Conservation (phyloP, 2,888 invertebrate species). For the Hoplodrina blanda region DNA sequence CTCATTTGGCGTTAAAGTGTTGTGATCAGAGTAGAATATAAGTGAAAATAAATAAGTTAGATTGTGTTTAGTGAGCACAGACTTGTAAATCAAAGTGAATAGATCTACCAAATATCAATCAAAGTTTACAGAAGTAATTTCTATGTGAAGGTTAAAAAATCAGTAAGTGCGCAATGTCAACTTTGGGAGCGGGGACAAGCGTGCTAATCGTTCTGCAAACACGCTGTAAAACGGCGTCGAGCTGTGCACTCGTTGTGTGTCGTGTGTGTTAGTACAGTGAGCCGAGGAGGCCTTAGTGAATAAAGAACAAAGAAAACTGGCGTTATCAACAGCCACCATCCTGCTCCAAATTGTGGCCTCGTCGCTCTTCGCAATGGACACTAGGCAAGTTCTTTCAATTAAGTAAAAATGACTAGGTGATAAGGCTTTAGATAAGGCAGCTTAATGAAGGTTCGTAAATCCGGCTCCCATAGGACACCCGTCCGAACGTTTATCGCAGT, state of each 20-base stretch:
- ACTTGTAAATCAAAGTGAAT: constrained; percentile 71
- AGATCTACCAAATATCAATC: constrained; percentile 72
- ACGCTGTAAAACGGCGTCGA: constrained; percentile 80
- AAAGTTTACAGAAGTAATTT: constrained; percentile 81
- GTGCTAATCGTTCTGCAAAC: constrained; percentile 88
- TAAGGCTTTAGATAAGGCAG: constrained; percentile 31
- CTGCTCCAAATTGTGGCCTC: constrained; percentile 65
- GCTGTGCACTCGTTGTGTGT: constrained; percentile 79
- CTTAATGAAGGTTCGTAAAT: constrained; percentile 25
- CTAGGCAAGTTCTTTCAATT: constrained; percentile 71
- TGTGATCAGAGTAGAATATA: constrained; percentile 48
- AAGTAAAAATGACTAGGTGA: constrained; percentile 22
- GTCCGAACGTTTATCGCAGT: constrained; percentile 9
- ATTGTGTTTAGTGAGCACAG: constrained; percentile 65
- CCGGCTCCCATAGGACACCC: constrained; percentile 1
- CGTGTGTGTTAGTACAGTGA: constrained; percentile 82
- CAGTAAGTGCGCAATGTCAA: constrained; percentile 88
- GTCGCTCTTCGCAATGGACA: constrained; percentile 79
- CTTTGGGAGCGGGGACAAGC: constrained; percentile 83
- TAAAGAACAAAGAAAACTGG: constrained; percentile 78
- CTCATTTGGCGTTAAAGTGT: constrained; percentile 45
- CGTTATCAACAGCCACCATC: constrained; percentile 69
- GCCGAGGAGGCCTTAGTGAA: constrained; percentile 74
- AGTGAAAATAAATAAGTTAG: constrained; percentile 56
- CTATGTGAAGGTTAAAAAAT: constrained; percentile 84